Conservation (phyloP, 2,888 invertebrate genomes). For the Tryphoninae sp. region DNA sequence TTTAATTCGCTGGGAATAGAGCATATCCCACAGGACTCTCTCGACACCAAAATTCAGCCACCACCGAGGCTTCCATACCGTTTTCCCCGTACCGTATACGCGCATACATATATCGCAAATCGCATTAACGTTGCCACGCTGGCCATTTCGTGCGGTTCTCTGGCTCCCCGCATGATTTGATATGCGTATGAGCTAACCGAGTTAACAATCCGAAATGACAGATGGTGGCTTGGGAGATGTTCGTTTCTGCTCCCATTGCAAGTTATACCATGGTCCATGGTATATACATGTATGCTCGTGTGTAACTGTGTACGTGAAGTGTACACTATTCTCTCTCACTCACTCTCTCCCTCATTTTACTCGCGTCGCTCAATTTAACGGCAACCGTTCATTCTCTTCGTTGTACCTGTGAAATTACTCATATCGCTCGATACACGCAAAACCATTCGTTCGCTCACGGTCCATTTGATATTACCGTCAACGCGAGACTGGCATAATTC, state of each 20-base stretch:
- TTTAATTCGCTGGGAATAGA: constrained; percentile 56
- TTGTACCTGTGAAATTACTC: constrained; percentile 14
- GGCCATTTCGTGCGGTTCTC: constrained; percentile 72
- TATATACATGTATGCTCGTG: background rate
- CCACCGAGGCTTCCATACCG: constrained; percentile 33
- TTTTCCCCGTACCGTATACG: constrained; percentile 6
- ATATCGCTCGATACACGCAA: background rate
- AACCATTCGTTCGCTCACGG: background rate
- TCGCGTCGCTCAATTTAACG: constrained; percentile 9
- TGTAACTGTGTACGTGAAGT: background rate
- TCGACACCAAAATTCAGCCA: constrained; percentile 58
- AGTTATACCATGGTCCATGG: constrained; percentile 14
- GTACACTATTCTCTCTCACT: background rate
- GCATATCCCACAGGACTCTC: constrained; percentile 78
- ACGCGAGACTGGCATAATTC: constrained; percentile 48
- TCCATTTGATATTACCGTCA: constrained; percentile 40
- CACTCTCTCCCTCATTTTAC: constrained; percentile 4
- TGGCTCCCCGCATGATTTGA: constrained; percentile 78
- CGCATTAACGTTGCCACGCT: constrained; percentile 76
- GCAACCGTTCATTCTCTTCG: constrained; percentile 15
- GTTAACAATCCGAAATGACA: constrained; percentile 80
- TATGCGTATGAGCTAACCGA: constrained; percentile 79
- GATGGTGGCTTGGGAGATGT: constrained; percentile 76
- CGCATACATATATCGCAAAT: constrained; percentile 78
- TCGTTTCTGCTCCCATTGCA: constrained; percentile 58